phyloP scores from a whole-genome alignment of 2,113 vertebrate genomes.

The Typhlomys cinereus region DNA sequence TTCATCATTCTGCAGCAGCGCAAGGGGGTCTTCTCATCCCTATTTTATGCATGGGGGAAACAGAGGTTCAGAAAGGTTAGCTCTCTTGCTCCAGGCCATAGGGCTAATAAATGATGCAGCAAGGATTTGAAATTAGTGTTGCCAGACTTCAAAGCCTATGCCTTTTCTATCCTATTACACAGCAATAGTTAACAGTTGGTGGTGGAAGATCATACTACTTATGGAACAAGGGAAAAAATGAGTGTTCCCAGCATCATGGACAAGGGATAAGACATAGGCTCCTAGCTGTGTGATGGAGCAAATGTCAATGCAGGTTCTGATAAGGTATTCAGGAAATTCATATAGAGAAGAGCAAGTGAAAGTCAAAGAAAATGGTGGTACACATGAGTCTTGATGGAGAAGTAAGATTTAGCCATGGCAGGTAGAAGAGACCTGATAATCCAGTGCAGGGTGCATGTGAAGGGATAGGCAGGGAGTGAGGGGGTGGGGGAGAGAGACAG shows the following conservation, averaged over 20 bases:
- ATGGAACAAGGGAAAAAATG: background rate
- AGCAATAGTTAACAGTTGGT: background rate
- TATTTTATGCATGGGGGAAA: slow-evolving; percentile 4
- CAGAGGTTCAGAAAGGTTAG: slow-evolving; percentile 42
- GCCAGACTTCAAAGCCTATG: slow-evolving; percentile 40
- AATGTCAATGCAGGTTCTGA: background rate
- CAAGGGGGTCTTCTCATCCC: background rate
- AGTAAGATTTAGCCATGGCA: background rate
- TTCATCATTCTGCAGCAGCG: background rate
- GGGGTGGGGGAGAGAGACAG: too few relatives aligned
- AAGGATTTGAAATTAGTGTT: slow-evolving; percentile 41
- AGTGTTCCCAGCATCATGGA: background rate
- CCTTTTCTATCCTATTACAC: background rate
- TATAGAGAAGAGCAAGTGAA: background rate
- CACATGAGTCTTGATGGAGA: background rate
- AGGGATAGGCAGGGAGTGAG: too few relatives aligned
- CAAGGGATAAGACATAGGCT: background rate
- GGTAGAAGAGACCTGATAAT: background rate
- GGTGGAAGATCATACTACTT: background rate
- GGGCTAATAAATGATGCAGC: slow-evolving; percentile 44
- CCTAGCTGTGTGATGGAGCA: background rate
- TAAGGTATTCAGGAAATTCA: background rate
- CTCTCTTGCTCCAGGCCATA: slow-evolving; percentile 16
- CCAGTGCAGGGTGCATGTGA: background rate
- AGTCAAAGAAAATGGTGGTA: background rate